Evolutionary conservation across 2,113 vertebrate species (phyloP).

Genomic region (Anoplopoma fimbria): DNA sequence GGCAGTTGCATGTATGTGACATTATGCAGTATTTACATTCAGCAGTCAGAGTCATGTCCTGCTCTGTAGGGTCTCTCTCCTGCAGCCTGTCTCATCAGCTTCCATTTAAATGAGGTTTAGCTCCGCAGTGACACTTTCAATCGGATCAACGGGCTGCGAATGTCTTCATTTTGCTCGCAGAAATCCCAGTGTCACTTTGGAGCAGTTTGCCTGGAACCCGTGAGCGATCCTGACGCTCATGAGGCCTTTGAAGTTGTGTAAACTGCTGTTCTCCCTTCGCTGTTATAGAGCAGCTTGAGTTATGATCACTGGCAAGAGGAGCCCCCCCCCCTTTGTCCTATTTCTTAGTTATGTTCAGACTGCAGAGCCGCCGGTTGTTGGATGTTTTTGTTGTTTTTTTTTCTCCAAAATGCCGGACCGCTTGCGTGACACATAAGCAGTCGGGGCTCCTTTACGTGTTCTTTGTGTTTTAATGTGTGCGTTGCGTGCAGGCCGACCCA

Average conservation of each 20-base stretch:
- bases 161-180: constrained; percentile 66
- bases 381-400: constrained; percentile 19
- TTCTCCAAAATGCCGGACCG: constrained; percentile 85
- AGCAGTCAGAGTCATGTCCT: constrained; percentile 34
- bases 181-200: constrained; percentile 54
- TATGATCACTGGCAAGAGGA: constrained; percentile 50
- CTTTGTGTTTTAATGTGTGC: constrained; percentile 38
- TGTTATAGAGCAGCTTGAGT: constrained; percentile 52
- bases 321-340: constrained; percentile 31
- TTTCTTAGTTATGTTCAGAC: constrained; percentile 47
- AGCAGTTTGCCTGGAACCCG: constrained; percentile 18
- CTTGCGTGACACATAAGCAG: constrained; percentile 90
- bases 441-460: constrained; percentile 77
- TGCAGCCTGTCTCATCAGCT: constrained; percentile 56
- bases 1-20: constrained; percentile 7
- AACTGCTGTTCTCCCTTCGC: constrained; percentile 37
- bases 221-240: constrained; percentile 47
- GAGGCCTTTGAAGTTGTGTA: constrained; percentile 60
- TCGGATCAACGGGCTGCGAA: constrained; percentile 58
- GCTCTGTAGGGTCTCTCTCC: constrained; percentile 32
- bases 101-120: constrained; percentile 28
- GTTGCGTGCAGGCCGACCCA: constrained; percentile 85
- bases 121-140: constrained; percentile 53
- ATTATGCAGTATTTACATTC: constrained; percentile 63
- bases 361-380: constrained; percentile 28